These are phyloP conservation scores for Pterobdella sp. DNA, from an alignment of 2,888 invertebrate genomes.

Conservation along the genomic window DNA sequence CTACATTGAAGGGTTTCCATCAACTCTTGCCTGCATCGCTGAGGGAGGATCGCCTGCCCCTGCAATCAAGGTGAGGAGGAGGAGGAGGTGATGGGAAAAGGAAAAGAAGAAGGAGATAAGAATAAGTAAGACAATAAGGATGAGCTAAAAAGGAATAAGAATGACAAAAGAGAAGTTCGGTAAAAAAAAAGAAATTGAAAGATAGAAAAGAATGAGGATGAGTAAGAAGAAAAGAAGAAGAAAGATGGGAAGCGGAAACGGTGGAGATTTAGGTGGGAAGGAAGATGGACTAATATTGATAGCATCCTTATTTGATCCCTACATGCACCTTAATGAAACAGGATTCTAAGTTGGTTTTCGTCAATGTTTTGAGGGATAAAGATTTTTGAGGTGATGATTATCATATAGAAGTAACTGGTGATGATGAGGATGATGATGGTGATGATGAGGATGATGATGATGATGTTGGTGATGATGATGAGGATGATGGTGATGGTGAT, in stretches of 20 bases:
- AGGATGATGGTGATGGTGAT: neutral
- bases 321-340: too few species aligned
- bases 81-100: neutral
- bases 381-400: too few species aligned
- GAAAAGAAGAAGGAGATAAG: neutral
- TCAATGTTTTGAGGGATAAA: too few species aligned
- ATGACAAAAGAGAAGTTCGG: neutral
- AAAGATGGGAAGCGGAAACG: neutral
- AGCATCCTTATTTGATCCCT: too few species aligned
- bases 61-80: neutral
- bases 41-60: neutral
- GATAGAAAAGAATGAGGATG: neutral
- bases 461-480: conserved; percentile 13
- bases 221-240: neutral
- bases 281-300: neutral
- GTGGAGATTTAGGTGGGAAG: neutral
- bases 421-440: conserved; percentile 7
- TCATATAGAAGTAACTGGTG: too few species aligned
- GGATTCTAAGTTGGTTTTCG: too few species aligned
- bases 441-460: conserved; percentile 18
- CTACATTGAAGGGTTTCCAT: neutral
- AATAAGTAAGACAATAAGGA: neutral
- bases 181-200: too few species aligned
- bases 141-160: neutral
- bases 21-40: neutral